Evolutionary conservation across 2,113 vertebrate species (phyloP), one percentile per base, ranked within the genome.

Genomic region (Saimiri boliviensis): DNA sequence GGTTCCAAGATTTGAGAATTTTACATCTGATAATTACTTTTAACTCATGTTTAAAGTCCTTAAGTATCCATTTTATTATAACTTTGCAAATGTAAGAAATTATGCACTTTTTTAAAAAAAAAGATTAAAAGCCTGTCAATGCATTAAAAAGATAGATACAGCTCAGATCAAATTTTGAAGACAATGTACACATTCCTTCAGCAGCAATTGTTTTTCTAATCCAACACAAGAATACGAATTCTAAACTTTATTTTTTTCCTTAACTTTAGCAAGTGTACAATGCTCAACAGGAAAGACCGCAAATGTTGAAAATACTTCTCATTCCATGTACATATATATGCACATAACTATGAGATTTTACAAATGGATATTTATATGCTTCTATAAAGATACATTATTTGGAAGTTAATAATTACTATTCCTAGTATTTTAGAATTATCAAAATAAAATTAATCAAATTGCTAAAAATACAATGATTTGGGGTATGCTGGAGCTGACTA

Each of bases 81-180:
- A 95, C 88, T 21, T 95, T 90, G 83, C 70, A 85, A 90, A 80
- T 95, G 37, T 86, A 98, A 98, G 97, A 97, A 98, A 98, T 96
- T 92, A 79, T 70, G 13, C 25, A 77, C 52, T 87, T 97, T 95
- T 47, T 16, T 86, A 30, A 91, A 89, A 87, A 96, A 95, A 89
- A 71, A 58, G 19, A 71, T 56, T 68, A 86, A 92, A 80, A 56
- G 9, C 8, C 11, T 96, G 85, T 82, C 35, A 58, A 76, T 80
- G 93, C 17, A 91, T 83, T 93, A 74, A 92, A 85, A 92, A 80
- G 20, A 86, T 71, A 12, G 20, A 89, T 71, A 12, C 7, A 87
- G 5, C 27, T 94, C 42, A 58, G 30, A 66, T 74, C 35, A 66
- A 73, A 25, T 93, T 89, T 76, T 89, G 86, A 95, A 9, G 19